Evolutionary conservation across 2,113 vertebrate species (phyloP), one percentile per base, ranked within the genome.

Genomic region (Odobenus rosmarus): DNA sequence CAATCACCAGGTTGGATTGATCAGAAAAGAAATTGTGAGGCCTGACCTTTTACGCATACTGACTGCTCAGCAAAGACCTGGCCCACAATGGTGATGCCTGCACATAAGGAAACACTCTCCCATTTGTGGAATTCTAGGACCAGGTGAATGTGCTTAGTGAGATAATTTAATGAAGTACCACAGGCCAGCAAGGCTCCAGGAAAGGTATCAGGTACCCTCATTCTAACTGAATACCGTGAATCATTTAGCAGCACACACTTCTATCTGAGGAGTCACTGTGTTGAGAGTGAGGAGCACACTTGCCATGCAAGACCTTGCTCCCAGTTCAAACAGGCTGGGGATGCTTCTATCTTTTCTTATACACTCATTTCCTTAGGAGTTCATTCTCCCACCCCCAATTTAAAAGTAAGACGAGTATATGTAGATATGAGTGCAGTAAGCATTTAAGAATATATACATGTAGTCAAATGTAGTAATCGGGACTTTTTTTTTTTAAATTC

Each of bases 361-460:
- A 67, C 28, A 64, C 26, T 71, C n/a, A 23, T n/a, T 96, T 93
- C 39, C 79, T 89, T 62, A 83, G 86, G 31, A 67, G 18, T 33
- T 51, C 2, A 7, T 55, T 28, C 14, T 10, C 28, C 11, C 7
- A 16, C 19, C 5, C 55, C 61, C 72, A 86, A 82, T 57, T 80
- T 74, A 89, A 95, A 79, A 77, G 33, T 53, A 87, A 87, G 42
- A 96, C 16, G 76, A 86, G 15, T 77, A 83, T 36, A 93, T 39
- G n/a, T n/a, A 95, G 42, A 53, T 55, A 42, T 0, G 26, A 81
- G 33, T 53, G 55, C 26, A 76, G 26, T 18, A 83, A 71, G 36
- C 51, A 88, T 53, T 93, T 71, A 94, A 10, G 21, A 62, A 64
- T 39, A 76, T 33, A 77, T 74, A 72, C 31, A 88, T 4, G 21